Evolutionary conservation across 2,797 vertebrate species (phyloP).

Genomic region (Phyllotis vaccarum): DNA sequence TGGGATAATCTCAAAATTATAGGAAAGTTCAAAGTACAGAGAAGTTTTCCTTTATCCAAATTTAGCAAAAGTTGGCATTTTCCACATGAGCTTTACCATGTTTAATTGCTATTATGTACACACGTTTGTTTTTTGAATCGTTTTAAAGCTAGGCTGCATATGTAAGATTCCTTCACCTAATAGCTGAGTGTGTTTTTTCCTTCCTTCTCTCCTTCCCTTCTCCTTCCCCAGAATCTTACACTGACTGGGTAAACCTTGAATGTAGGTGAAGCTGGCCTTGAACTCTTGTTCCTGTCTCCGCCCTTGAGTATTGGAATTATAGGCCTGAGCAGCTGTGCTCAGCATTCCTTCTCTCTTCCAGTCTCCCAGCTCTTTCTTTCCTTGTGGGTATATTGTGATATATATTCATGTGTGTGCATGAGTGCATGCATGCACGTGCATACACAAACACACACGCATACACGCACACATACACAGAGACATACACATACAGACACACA

Average conservation of each 20-base stretch:
- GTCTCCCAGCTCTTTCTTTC: background rate
- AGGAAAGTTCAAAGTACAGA: background rate
- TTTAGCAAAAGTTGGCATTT: constrained; percentile 54
- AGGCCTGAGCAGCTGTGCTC: background rate
- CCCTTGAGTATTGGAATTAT: background rate
- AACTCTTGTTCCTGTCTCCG: background rate
- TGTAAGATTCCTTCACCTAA: constrained; percentile 23
- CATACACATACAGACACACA: too few relatives aligned
- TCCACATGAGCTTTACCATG: background rate
- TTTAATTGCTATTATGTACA: background rate
- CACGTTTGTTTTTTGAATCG: background rate
- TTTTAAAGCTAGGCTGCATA: background rate
- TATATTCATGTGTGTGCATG: too few relatives aligned
- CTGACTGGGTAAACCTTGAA: background rate
- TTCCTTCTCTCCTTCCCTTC: background rate
- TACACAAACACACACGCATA: background rate
- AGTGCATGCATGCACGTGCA: too few relatives aligned
- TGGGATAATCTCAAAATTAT: constrained; percentile 62
- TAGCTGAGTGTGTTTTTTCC: background rate
- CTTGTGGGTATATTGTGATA: too few relatives aligned
- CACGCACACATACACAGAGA: too few relatives aligned
- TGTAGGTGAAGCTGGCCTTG: background rate
- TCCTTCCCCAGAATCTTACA: background rate
- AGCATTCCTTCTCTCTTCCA: background rate
- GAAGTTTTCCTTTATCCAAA: background rate